Evolutionary conservation across 2,113 vertebrate genomes (phyloP), one percentile per base, ranked within the genome.

Genomic region (Misgurnus anguillicaudatus): DNA sequence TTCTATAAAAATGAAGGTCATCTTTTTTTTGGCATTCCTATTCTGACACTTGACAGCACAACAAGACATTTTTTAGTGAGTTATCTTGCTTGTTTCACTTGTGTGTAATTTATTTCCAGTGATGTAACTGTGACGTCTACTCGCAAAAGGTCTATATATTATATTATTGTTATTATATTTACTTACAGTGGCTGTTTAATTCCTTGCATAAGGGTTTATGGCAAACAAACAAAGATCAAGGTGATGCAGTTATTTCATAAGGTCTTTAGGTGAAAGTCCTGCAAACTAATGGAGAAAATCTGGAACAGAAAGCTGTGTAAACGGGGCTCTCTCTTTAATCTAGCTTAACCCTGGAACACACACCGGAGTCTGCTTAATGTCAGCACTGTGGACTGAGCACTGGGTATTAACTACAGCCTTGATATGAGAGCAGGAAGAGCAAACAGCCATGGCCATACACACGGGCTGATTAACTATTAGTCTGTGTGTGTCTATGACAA

Each of bases 361-460:
- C 78, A 75, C 55, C 21, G 71, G 72, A 79, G 58, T 63, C 71
- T 71, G 62, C 66, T 75, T 79, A 66, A 82, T 79, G 71, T 63
- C 71, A 83, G 75, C 57, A 63, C 47, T 81, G 75, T 83, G 72
- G 75, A 81, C 76, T 47, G 65, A 65, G 66, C 75, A 60, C 60
- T 31, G 60, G 31, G 78, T 76, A 76, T 83, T 66, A 81, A 70
- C 77, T 72, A 57, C 48, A 38, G 39, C n/a, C 53, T 70, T 75
- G 47, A 78, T 79, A 61, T 66, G 72, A 75, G 75, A 58, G 19
- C 9, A 68, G 53, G 7, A 6, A 68, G 39, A 75, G 62, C 61
- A 68, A 75, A 80, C 48, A 61, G 21, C 41, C 16, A 53, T 21
- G 42, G 66, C 66, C 21, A 58, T 72, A 48, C 42, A 68, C n/a